Conservation (phyloP, 2,888 invertebrate genomes). For the Oscheius sp. region DNA sequence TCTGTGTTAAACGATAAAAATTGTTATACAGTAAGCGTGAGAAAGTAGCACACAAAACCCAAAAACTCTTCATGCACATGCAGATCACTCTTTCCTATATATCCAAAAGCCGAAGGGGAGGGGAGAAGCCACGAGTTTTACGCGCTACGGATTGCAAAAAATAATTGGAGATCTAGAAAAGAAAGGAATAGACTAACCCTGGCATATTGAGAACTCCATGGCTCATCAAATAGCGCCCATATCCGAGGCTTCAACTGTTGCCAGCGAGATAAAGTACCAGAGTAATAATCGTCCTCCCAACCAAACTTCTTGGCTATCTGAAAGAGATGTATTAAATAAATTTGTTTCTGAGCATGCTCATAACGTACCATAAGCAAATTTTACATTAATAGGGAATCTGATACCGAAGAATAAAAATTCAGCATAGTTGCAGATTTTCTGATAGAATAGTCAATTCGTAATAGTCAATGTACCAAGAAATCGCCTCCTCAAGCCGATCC, state of each 20-base stretch:
- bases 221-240: slow-evolving; percentile 98
- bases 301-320: slow-evolving; percentile 79
- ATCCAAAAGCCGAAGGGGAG: background rate
- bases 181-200: slow-evolving; percentile 41
- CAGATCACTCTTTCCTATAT: background rate
- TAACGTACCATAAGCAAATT: too few species aligned
- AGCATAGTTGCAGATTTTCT: background rate
- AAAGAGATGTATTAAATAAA: too few species aligned
- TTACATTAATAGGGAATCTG: too few species aligned
- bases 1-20: background rate
- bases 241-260: slow-evolving; percentile 89
- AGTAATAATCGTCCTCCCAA: slow-evolving; percentile 90
- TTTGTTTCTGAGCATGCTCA: too few species aligned
- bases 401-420: too few species aligned
- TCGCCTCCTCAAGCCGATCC: too few species aligned
- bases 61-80: slow-evolving; percentile 19
- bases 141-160: background rate
- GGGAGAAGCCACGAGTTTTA: background rate
- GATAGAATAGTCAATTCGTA: too few species aligned
- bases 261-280: slow-evolving; percentile 77
- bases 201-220: slow-evolving; percentile 94
- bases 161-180: background rate
- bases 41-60: background rate
- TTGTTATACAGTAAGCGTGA: slow-evolving; percentile 20
- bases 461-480: too few species aligned